Evolutionary conservation across 1,140 invertebrate genomes (phyloP).

Genomic region (Drosophila neocordata): DNA sequence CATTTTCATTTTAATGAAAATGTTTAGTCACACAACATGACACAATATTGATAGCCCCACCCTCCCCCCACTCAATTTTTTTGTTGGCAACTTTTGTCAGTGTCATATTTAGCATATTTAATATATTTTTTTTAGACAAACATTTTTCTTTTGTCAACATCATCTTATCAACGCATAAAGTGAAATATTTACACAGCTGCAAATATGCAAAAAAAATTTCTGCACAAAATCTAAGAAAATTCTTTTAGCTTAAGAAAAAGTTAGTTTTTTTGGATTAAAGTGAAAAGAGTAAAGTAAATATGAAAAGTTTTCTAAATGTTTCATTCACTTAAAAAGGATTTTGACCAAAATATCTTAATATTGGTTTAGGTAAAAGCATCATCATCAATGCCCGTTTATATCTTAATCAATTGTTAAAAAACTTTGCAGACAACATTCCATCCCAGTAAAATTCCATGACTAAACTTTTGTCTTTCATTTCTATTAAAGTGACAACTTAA

Average conservation of each 20-base stretch:
- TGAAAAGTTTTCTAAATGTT: background rate
- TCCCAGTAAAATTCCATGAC: background rate
- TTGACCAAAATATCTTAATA: background rate
- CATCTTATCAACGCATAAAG: constrained; percentile 8
- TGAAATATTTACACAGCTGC: background rate
- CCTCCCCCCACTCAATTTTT: background rate
- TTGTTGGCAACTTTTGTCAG: background rate
- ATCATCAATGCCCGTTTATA: background rate
- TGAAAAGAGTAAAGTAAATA: too few species aligned
- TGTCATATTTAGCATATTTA: constrained; percentile 13
- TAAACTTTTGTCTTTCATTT: too few species aligned
- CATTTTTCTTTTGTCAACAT: constrained; percentile 18
- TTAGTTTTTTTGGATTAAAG: background rate
- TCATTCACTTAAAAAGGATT: background rate
- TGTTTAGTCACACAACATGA: constrained; percentile 54
- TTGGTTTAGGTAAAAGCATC: constrained; percentile 1
- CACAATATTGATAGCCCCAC: constrained; percentile 40
- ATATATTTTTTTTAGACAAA: constrained; percentile 14
- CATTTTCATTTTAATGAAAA: constrained; percentile 61
- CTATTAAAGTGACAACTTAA: too few species aligned
- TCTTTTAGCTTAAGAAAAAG: background rate
- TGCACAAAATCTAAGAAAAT: background rate
- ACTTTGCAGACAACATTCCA: constrained; percentile 29
- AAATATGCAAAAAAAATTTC: background rate
- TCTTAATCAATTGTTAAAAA: background rate